A percentile compares a stretch with the other conserved stretches of the same genome.
Evolutionary conservation across 2,888 invertebrate genomes (phyloP).

Genomic region (Oxyteleia sp.): DNA sequence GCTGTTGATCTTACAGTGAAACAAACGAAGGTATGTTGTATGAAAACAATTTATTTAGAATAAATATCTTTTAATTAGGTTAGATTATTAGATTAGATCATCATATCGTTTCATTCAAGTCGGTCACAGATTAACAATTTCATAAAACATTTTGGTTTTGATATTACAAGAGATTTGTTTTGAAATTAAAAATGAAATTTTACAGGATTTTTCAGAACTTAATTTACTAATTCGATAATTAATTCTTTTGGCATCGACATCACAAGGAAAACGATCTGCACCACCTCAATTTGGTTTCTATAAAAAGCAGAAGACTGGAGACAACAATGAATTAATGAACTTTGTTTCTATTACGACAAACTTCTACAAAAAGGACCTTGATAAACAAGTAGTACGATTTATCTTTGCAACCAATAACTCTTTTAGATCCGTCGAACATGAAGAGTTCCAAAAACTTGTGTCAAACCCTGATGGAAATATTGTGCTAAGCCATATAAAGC

Average conservation of each 20-base stretch:
- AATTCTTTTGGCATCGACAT: constrained; percentile 14
- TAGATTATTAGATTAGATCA: neutral
- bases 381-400: constrained; percentile 1
- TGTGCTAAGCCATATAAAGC: too few relatives aligned
- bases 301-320: constrained; percentile 34
- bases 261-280: constrained; percentile 38
- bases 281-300: constrained; percentile 11
- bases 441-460: constrained; percentile 5
- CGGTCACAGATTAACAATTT: neutral
- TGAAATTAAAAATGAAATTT: constrained; percentile 6
- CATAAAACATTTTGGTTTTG: constrained; percentile 7
- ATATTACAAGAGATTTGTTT: constrained; percentile 10
- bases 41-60: constrained; percentile 11
- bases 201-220: neutral
- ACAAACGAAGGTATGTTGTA: constrained; percentile 1
- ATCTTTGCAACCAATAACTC: constrained; percentile 10
- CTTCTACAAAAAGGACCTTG: constrained; percentile 12
- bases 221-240: neutral
- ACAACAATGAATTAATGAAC: constrained; percentile 18
- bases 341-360: constrained; percentile 44
- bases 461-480: too few relatives aligned
- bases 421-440: constrained; percentile 19
- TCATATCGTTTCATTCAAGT: neutral
- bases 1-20: constrained; percentile 11
- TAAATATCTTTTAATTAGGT: neutral